Evolutionary conservation across 2,113 vertebrate genomes (phyloP).

Genomic region (Carassius gibelio): DNA sequence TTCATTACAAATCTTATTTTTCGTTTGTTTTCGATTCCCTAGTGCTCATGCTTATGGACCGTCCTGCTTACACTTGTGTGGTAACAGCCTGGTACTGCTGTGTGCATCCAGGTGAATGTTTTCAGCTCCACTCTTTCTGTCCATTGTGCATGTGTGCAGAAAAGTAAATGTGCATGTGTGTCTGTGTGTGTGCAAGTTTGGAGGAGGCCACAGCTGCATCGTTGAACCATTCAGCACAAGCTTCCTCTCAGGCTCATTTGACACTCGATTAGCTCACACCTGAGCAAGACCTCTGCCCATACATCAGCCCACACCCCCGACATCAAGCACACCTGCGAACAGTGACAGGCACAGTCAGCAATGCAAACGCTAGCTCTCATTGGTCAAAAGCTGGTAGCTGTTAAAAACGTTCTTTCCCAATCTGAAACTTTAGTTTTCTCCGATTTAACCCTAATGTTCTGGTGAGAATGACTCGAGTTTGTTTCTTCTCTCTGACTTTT

Average conservation of each 20-base stretch:
- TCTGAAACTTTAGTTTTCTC: neutral
- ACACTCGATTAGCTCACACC: conserved; percentile 76
- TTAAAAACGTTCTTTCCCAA: conserved; percentile 20
- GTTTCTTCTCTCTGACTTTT: no score
- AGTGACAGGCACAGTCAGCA: conserved; percentile 15
- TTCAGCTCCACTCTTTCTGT: conserved; percentile 5
- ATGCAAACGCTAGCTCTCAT: neutral
- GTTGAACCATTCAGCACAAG: conserved; percentile 30
- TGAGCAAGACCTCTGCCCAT: conserved; percentile 70
- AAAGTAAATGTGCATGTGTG: conserved; percentile 29
- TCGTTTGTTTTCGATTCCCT: conserved; percentile 13
- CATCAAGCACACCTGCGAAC: conserved; percentile 65
- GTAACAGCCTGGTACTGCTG: conserved; percentile 25
- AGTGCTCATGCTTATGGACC: neutral
- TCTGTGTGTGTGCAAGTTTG: conserved; percentile 19
- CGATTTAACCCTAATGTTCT: neutral
- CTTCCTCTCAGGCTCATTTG: conserved; percentile 68
- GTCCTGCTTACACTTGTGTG: neutral
- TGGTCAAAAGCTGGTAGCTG: conserved; percentile 23
- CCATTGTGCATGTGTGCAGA: neutral
- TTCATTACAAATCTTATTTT: neutral
- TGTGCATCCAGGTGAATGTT: conserved; percentile 26
- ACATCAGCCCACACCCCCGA: conserved; percentile 59
- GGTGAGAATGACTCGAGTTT: neutral
- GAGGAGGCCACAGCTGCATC: conserved; percentile 54